Conservation (phyloP, 2,888 invertebrate species). For the Automeris io region DNA sequence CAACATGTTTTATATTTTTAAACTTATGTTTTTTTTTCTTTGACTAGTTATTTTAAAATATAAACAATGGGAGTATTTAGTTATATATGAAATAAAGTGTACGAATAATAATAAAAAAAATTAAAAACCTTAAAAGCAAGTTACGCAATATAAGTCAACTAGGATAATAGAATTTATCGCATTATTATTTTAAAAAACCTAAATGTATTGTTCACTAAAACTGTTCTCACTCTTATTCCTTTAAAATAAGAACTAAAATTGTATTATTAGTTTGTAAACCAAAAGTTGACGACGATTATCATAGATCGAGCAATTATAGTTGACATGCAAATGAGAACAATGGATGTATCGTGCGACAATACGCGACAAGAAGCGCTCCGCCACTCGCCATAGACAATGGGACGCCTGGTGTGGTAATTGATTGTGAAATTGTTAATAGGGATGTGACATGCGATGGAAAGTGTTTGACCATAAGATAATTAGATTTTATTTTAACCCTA, state of each 20-base stretch:
- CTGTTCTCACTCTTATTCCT: not conserved
- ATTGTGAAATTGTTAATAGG: not conserved
- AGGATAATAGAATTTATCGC: slow-evolving; percentile 18
- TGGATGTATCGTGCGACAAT: slow-evolving; percentile 46
- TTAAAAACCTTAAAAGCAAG: slow-evolving; percentile 12
- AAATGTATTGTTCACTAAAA: not conserved
- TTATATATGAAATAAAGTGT: too few species aligned
- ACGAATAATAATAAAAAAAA: too few species aligned
- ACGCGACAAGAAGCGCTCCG: slow-evolving; percentile 26
- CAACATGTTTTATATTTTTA: too few species aligned
- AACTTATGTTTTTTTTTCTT: too few species aligned
- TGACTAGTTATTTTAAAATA: too few species aligned
- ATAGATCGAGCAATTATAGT: slow-evolving; percentile 43
- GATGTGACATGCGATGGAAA: not conserved
- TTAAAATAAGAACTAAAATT: not conserved
- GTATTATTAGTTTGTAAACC: too few species aligned
- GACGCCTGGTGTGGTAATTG: not conserved
- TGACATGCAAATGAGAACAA: slow-evolving; percentile 62
- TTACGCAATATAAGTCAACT: slow-evolving; percentile 12
- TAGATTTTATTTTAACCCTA: too few species aligned
- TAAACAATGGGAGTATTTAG: too few species aligned
- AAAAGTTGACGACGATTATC: slow-evolving; percentile 22
- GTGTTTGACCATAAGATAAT: too few species aligned
- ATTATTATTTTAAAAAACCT: slow-evolving; percentile 12
- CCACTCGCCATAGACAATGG: not conserved